These are phyloP conservation scores for Labeo calbasu DNA, from an alignment of 2,797 vertebrate genomes.

Conservation along the genomic window DNA sequence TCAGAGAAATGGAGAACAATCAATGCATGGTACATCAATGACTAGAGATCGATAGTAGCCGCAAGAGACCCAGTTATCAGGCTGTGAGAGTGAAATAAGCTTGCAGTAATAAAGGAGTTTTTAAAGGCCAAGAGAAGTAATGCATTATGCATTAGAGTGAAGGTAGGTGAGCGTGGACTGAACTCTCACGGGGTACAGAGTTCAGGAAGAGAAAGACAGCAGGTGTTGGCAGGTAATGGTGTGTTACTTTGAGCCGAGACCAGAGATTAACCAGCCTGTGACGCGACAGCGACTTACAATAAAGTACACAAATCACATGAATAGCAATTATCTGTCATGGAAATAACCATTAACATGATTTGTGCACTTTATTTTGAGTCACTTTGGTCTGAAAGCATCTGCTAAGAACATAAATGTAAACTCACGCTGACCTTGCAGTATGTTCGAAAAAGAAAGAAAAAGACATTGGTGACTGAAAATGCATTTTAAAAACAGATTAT, in stretches of 20 bases:
- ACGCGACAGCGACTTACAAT: constrained; percentile 27
- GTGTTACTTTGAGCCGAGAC: constrained; percentile 37
- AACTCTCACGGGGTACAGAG: constrained; percentile 12
- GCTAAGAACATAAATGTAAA: constrained; percentile 40
- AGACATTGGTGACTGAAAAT: constrained; percentile 2
- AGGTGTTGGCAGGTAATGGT: constrained; percentile 50
- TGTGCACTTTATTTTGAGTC: constrained; percentile 35
- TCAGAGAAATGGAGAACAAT: neutral
- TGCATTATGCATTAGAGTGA: constrained; percentile 33
- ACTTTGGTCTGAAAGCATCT: constrained; percentile 30
- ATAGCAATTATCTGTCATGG: constrained; percentile 40
- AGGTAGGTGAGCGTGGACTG: constrained; percentile 6
- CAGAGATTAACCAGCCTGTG: constrained; percentile 41
- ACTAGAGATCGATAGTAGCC: neutral
- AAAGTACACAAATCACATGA: constrained; percentile 38
- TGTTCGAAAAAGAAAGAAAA: constrained; percentile 2
- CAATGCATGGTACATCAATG: neutral
- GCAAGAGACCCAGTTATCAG: neutral
- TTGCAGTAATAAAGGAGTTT: neutral
- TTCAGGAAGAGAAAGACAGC: constrained; percentile 35
- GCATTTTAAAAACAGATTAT: constrained; percentile 24
- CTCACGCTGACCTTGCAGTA: neutral
- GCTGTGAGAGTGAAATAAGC: neutral
- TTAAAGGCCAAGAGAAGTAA: neutral
- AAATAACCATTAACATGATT: constrained; percentile 44